Conservation (phyloP, 2,888 invertebrate species). For the Physocephala rufipes region DNA sequence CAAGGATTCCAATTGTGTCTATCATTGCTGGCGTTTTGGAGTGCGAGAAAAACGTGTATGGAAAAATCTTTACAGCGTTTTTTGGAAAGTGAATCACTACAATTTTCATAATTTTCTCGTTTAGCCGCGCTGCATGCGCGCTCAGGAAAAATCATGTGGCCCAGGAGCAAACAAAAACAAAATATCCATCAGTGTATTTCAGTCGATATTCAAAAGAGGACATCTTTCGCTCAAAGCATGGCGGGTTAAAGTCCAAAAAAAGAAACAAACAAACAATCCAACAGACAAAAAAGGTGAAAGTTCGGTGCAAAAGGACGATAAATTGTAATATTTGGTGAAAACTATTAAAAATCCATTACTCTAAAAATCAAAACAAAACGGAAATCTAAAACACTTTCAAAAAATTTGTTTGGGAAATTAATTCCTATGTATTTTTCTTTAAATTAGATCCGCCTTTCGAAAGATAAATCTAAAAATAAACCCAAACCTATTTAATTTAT, state of each 20-base stretch:
- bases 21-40: background rate
- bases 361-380: background rate
- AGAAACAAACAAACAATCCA: background rate
- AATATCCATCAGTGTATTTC: constrained; percentile 56
- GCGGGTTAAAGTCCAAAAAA: constrained; percentile 20
- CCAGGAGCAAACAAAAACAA: constrained; percentile 55
- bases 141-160: background rate
- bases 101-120: background rate
- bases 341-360: too few relatives aligned
- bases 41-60: constrained; percentile 24
- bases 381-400: background rate
- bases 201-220: constrained; percentile 61
- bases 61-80: background rate
- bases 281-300: constrained; percentile 4
- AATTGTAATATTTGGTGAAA: too few relatives aligned
- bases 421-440: background rate
- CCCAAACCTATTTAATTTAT: too few relatives aligned
- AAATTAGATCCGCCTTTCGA: too few relatives aligned
- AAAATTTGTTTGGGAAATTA: background rate
- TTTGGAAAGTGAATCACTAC: constrained; percentile 26
- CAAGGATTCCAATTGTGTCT: background rate
- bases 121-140: background rate
- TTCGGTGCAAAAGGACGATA: too few relatives aligned
- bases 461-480: too few relatives aligned
- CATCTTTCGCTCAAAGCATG: constrained; percentile 50